These are phyloP conservation scores for Moxostoma hubbsi DNA, from an alignment of 2,797 vertebrate genomes.

Conservation along the genomic window DNA sequence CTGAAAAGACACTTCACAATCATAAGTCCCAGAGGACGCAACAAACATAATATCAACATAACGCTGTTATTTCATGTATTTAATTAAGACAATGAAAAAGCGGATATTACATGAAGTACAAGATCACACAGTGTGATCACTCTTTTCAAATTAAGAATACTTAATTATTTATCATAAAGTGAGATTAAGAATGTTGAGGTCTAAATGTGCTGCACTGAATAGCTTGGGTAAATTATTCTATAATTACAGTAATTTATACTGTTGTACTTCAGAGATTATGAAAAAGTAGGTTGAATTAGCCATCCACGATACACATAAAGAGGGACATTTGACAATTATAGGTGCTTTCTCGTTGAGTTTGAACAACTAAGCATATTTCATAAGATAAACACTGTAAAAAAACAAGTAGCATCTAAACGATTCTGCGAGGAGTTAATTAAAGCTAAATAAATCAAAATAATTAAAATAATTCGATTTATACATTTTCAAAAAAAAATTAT, in stretches of 20 bases:
- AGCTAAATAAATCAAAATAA: neutral
- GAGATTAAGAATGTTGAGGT: conserved; percentile 28
- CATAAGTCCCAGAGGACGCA: conserved; percentile 8
- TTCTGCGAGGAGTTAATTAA: neutral
- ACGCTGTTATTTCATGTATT: conserved; percentile 21
- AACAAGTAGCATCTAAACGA: neutral
- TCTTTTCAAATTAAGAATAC: conserved; percentile 20
- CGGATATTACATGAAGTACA: conserved; percentile 5
- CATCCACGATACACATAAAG: too few species aligned
- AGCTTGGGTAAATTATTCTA: conserved; percentile 31
- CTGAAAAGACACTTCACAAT: conserved; percentile 30
- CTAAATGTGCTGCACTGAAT: conserved; percentile 17
- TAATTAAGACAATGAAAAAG: conserved; percentile 18
- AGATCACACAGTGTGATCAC: conserved; percentile 7
- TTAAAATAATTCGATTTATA: neutral
- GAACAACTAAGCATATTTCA: neutral
- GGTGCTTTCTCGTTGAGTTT: neutral
- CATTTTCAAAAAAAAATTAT: neutral
- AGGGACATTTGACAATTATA: too few species aligned
- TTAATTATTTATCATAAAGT: conserved; percentile 34
- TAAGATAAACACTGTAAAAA: neutral
- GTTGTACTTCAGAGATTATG: too few species aligned
- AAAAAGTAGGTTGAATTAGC: too few species aligned
- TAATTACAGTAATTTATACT: conserved; percentile 51
- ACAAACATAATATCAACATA: neutral